phyloP scores from a whole-genome alignment of 2,797 vertebrate species.

The Prionace glauca region DNA sequence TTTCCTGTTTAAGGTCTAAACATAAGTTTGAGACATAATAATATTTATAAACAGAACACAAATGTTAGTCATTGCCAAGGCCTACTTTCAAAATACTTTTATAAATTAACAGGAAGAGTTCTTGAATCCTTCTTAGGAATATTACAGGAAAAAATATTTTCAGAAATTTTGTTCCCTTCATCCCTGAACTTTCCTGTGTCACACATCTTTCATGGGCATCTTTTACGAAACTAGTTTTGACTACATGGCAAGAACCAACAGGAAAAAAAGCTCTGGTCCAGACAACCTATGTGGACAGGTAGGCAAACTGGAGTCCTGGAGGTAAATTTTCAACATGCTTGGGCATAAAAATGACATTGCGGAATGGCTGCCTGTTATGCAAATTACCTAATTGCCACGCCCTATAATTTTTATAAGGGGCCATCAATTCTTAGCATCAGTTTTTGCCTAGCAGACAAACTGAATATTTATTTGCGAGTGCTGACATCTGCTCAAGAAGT shows the following conservation, averaged over 20 bases:
- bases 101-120: too few species aligned
- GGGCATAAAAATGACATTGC: not conserved
- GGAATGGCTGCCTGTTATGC: not conserved
- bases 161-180: not conserved
- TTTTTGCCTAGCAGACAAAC: not conserved
- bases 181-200: not conserved
- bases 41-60: not conserved
- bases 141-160: not conserved
- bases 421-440: too few species aligned
- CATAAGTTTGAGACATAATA: slow-evolving; percentile 43
- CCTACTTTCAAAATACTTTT: not conserved
- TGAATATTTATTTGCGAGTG: not conserved
- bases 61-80: not conserved
- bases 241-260: not conserved
- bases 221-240: not conserved
- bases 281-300: not conserved
- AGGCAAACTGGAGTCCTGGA: not conserved
- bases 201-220: not conserved
- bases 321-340: not conserved
- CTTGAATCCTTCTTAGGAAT: not conserved
- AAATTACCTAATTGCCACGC: not conserved
- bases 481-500: not conserved
- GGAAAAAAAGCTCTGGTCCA: not conserved
- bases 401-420: not conserved
- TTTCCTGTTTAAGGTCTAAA: slow-evolving; percentile 52